A percentile compares a stretch with the other conserved stretches of the same genome.
phyloP scores from a whole-genome alignment of 2,888 invertebrate genomes.

The Sesamia inferens region DNA sequence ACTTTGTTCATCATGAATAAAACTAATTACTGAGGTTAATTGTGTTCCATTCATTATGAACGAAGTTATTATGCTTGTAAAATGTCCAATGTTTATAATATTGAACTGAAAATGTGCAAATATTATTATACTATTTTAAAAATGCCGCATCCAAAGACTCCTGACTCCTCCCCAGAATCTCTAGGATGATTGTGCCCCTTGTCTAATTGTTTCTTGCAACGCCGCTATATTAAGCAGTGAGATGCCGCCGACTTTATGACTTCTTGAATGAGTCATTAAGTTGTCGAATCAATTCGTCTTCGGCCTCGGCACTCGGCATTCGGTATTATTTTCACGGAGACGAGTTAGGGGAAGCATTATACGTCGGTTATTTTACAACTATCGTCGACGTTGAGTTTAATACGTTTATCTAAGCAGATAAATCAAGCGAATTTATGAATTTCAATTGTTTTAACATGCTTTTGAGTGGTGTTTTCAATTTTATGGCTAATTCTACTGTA shows the following conservation, averaged over 20 bases:
- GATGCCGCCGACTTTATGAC: slow-evolving; percentile 87
- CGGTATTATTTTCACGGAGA: slow-evolving; percentile 78
- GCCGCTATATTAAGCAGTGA: slow-evolving; percentile 89
- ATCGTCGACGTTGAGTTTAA: slow-evolving; percentile 52
- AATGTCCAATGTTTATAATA: neutral
- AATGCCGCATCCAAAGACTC: slow-evolving; percentile 72
- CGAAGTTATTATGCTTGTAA: no score
- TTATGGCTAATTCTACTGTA: neutral
- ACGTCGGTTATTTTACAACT: slow-evolving; percentile 67
- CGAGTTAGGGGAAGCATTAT: slow-evolving; percentile 64
- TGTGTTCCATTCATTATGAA: no score
- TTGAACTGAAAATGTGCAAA: neutral
- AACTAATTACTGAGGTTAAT: neutral
- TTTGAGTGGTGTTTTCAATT: neutral
- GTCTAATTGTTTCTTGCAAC: slow-evolving; percentile 90
- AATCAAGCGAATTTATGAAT: slow-evolving; percentile 42
- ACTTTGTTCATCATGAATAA: neutral
- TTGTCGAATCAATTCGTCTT: slow-evolving; percentile 87
- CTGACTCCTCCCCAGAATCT: slow-evolving; percentile 65
- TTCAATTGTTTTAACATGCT: slow-evolving; percentile 24
- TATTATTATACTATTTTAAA: neutral
- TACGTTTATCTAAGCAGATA: slow-evolving; percentile 48
- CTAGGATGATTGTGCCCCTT: slow-evolving; percentile 85
- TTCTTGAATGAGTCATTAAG: slow-evolving; percentile 88
- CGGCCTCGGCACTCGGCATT: slow-evolving; percentile 71